Percentiles rank a stretch among this genome's conserved stretches.
These are phyloP conservation scores for Otis tarda DNA, from an alignment of 2,113 vertebrate species.

Conservation along the genomic window DNA sequence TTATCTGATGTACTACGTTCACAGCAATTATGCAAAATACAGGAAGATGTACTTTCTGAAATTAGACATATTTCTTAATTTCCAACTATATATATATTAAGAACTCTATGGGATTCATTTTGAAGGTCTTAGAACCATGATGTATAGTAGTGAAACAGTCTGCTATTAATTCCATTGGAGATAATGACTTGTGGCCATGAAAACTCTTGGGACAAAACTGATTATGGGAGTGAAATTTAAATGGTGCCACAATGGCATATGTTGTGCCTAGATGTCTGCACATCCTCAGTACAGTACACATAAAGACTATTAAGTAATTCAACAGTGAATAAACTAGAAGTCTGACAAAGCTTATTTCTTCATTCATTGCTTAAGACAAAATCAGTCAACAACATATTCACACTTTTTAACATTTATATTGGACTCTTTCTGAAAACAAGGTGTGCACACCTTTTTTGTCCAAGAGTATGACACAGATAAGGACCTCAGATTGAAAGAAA, in stretches of 20 bases:
- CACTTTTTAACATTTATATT: slow-evolving; percentile 21
- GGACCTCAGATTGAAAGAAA: neutral
- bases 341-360: neutral
- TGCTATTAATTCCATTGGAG: slow-evolving; percentile 1
- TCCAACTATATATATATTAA: neutral
- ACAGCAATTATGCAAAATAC: slow-evolving; percentile 53
- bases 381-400: neutral
- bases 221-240: neutral
- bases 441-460: neutral
- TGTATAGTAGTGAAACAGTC: neutral
- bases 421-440: neutral
- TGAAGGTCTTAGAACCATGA: neutral
- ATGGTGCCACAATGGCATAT: neutral
- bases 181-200: neutral
- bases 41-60: slow-evolving; percentile 26
- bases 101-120: neutral
- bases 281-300: neutral
- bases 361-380: neutral
- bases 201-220: neutral
- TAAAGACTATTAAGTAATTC: neutral
- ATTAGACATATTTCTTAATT: slow-evolving; percentile 55
- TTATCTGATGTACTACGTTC: slow-evolving; percentile 37
- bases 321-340: neutral
- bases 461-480: neutral
- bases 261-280: neutral